These are phyloP conservation scores for Muscicapa adusta DNA, from an alignment of 2,113 vertebrate genomes.

Conservation along the genomic window DNA sequence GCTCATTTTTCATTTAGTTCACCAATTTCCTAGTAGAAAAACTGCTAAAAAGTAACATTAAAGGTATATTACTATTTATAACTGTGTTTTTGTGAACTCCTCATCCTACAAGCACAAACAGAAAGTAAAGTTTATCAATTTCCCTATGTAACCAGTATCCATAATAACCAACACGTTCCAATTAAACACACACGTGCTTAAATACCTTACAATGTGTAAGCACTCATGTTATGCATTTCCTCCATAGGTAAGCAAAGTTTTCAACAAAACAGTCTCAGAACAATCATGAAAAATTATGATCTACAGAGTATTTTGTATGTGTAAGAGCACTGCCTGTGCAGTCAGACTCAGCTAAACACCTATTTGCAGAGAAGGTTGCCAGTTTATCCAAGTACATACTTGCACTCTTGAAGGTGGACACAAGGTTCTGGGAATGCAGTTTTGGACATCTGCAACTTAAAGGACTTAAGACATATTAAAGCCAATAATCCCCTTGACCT, in stretches of 20 bases:
- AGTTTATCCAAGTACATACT: not conserved
- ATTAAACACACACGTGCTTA: not conserved
- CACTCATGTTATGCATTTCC: not conserved
- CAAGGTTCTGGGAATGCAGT: not conserved
- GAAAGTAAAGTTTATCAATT: not conserved
- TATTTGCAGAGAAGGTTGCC: not conserved
- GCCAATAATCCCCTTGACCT: not conserved
- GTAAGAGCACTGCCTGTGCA: not conserved
- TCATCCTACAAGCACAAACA: not conserved
- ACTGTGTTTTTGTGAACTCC: not conserved
- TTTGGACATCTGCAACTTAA: not conserved
- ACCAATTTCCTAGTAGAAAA: not conserved
- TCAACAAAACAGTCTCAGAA: not conserved
- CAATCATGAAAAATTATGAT: not conserved
- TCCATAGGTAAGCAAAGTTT: not conserved
- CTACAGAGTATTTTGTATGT: not conserved
- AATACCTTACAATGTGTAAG: not conserved
- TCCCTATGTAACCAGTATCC: not conserved
- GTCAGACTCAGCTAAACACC: not conserved
- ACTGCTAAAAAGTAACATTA: not conserved
- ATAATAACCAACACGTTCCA: not conserved
- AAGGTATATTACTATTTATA: not conserved
- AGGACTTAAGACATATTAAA: not conserved
- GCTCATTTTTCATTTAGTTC: not conserved
- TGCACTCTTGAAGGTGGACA: not conserved